These are phyloP conservation scores for Aleiodes alternator DNA, from an alignment of 2,888 invertebrate genomes.

Conservation along the genomic window DNA sequence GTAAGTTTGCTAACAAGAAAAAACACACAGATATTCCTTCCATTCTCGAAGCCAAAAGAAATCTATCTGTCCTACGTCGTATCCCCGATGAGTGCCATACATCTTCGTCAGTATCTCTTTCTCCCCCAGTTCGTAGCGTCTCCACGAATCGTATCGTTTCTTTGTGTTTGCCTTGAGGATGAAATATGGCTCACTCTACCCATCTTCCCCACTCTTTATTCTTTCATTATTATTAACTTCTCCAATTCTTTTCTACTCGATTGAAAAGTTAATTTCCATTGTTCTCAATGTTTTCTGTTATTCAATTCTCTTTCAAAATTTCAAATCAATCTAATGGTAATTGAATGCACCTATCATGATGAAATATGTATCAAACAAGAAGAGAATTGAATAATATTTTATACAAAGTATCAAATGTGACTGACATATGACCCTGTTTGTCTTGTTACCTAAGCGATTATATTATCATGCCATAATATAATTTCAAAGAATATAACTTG, in stretches of 20 bases:
- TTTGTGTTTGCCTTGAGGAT: too few species aligned
- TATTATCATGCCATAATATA: background rate
- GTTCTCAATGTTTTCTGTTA: background rate
- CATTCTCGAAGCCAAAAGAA: background rate
- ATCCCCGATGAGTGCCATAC: slow-evolving; percentile 15
- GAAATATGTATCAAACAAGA: slow-evolving; percentile 19
- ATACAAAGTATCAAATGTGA: too few species aligned
- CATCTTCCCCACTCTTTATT: too few species aligned
- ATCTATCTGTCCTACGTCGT: slow-evolving; percentile 18
- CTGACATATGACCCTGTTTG: too few species aligned
- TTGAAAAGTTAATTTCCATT: slow-evolving; percentile 23
- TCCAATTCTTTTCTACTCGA: background rate
- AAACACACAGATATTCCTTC: background rate
- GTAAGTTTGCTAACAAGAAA: background rate
- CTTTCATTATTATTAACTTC: too few species aligned
- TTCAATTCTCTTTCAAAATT: background rate
- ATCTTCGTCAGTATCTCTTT: slow-evolving; percentile 14
- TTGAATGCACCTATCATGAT: slow-evolving; percentile 1
- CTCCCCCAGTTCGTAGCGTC: background rate
- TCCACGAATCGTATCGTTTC: too few species aligned
- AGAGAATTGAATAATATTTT: too few species aligned
- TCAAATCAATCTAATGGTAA: slow-evolving; percentile 12
- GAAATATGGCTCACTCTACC: too few species aligned
- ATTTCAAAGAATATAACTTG: slow-evolving; percentile 16
- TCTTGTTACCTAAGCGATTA: background rate